Evolutionary conservation across 2,888 invertebrate genomes (phyloP), one percentile per base, ranked within the genome.

Genomic region (Meta bourneti): DNA sequence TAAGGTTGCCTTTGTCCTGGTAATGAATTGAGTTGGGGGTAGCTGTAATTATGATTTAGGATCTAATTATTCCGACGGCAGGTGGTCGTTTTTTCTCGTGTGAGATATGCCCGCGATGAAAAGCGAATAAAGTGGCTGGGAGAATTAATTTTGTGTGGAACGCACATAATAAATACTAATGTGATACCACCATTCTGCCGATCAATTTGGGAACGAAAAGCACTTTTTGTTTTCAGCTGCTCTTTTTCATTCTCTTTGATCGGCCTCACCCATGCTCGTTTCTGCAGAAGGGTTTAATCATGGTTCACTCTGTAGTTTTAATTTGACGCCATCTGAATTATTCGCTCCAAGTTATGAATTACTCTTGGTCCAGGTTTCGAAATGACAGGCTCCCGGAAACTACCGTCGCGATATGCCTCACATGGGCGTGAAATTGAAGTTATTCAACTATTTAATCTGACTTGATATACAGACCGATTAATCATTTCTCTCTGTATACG

Each of bases 11-110:
- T 7, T 34, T 34, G 1, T 54, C 8, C 16, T 54, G 19, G 84
- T 84, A 54, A 84, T 84, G 72, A 84, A 84, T 84, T 84, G 20
- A 13, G 79, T 54, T 9, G n/a, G 84, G 54, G 1, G 74, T 61
- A 19, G 13, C 34, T 34, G 54, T 61, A 75, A 74, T 84, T 80
- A 80, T 61, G 61, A 75, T 13, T 54, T 81, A 16, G 16, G 7
- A 52, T 52, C 34, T 52, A 78, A 52, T 78, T 74, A 51, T 75
- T 51, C 19, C 48, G 72, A 54, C 54, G 7, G 48, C 20, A 75
- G 61, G 34, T 74, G 16, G 5, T 48, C 7, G 52, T 48, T 20
- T 20, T 20, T 51, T 34, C 16, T 52, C 49, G 34, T 34, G 34
- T 34, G 34, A 2, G 34, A 34, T 1, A 34, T 34, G 34, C 34